Conservation (phyloP, 2,113 vertebrate species). For the Poecilia latipinna region DNA sequence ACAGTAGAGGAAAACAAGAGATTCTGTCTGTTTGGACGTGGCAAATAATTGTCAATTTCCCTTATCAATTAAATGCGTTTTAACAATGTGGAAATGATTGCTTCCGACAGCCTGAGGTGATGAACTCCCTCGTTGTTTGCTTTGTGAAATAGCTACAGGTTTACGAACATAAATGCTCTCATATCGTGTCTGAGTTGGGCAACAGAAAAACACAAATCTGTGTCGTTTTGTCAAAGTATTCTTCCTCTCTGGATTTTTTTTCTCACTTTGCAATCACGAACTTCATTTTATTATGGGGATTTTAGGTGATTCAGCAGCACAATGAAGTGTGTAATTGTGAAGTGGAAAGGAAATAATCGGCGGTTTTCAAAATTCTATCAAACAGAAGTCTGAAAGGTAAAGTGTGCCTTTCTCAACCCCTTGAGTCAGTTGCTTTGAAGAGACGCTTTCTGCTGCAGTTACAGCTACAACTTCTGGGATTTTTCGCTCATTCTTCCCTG, state of each 20-base stretch:
- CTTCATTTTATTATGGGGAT: not conserved
- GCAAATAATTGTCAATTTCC: conserved; percentile 2
- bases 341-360: not conserved
- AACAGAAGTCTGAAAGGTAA: no score
- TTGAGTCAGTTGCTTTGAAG: no score
- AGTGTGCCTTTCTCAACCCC: no score
- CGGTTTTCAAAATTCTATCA: no score
- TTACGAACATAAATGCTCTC: not conserved
- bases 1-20: not conserved
- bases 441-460: no score
- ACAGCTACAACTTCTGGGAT: no score
- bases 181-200: not conserved
- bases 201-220: no score
- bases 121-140: not conserved
- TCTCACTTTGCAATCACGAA: not conserved
- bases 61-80: not conserved
- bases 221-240: not conserved
- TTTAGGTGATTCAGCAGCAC: not conserved
- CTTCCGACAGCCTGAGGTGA: not conserved
- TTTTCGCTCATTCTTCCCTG: no score
- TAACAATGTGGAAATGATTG: not conserved
- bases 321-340: not conserved
- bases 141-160: conserved; percentile 8
- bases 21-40: not conserved
- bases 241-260: not conserved